Evolutionary conservation across 2,888 invertebrate species (phyloP), one percentile per base, ranked within the genome.

Genomic region (Aricia artaxerxes): DNA sequence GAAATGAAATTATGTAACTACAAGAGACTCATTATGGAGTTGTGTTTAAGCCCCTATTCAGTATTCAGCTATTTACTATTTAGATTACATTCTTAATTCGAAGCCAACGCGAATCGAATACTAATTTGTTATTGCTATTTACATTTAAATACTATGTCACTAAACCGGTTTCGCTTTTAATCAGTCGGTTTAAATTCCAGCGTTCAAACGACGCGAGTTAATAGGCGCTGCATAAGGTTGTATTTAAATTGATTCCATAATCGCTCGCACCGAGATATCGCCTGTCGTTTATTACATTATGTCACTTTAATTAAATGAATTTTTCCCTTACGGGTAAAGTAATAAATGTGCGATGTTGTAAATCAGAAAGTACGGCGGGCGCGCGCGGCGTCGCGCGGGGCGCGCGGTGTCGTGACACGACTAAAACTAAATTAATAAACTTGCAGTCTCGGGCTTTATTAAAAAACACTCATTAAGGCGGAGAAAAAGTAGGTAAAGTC

Each of bases 391-490:
- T 24, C 24, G 82, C 81, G 80, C 83, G 83, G 84, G 82, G 85
- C 85, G 82, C 83, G 84, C 86, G 85, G 84, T 83, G 88, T 88
- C 90, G 90, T 92, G 92, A 92, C 93, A 93, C 91, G 88, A 92
- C 92, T 94, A 92, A 92, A 92, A 90, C 91, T 92, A 93, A 94
- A 94, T 94, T 94, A 94, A 94, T 94, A 94, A 93, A 94, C 92
- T 93, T 92, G 91, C 93, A 90, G 90, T 91, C 90, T 88, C 90
- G 85, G 88, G 91, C 92, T 94, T 93, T 94, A 94, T 94, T 94
- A 94, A 94, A 94, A 94, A 94, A 94, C 92, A 92, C 93, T 94
- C 93, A 94, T 94, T 94, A 94, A 94, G 93, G 91, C 92, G 88
- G 89, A 91, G 91, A 91, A 92, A 92, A 94, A 93, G 94, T 94